Evolutionary conservation across 2,113 vertebrate genomes (phyloP).

Genomic region (Lampris incognitus): DNA sequence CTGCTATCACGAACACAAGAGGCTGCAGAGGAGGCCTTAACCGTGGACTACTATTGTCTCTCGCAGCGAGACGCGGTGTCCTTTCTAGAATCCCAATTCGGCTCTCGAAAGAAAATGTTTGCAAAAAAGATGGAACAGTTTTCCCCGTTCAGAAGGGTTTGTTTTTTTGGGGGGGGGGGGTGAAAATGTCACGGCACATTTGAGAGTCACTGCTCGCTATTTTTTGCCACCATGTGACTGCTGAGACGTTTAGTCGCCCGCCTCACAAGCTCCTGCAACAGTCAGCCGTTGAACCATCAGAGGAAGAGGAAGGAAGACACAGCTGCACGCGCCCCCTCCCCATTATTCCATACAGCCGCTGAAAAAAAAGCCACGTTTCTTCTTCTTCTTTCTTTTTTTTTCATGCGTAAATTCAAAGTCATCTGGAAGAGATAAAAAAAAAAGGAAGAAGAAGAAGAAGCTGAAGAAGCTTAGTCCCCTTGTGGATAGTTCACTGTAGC

Average conservation of each 20-base stretch:
- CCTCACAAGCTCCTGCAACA: slow-evolving; percentile 4
- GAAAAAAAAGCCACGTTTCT: slow-evolving; percentile 3
- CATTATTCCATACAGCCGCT: slow-evolving; percentile 17
- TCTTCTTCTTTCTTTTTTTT: not conserved
- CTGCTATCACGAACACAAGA: slow-evolving; percentile 43
- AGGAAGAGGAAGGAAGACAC: slow-evolving; percentile 16
- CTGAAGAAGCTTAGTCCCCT: not conserved
- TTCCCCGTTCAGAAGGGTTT: no score
- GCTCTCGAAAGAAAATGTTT: not conserved
- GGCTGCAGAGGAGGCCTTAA: slow-evolving; percentile 32
- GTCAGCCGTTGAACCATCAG: slow-evolving; percentile 19
- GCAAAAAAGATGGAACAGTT: slow-evolving; percentile 5
- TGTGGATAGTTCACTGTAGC: not conserved
- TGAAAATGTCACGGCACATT: slow-evolving; percentile 27
- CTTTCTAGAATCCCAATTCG: not conserved
- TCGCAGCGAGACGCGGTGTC: not conserved
- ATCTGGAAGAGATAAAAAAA: slow-evolving; percentile 21
- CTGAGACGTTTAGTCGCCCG: slow-evolving; percentile 9
- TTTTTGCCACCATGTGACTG: slow-evolving; percentile 35
- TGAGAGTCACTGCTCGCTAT: slow-evolving; percentile 38
- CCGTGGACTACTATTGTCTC: slow-evolving; percentile 31
- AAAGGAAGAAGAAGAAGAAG: no score
- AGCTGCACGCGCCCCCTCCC: not conserved
- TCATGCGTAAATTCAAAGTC: slow-evolving; percentile 6
- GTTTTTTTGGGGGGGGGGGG: no score